Evolutionary conservation across 2,113 vertebrate species (phyloP).

Genomic region (Platycercus adscitus): DNA sequence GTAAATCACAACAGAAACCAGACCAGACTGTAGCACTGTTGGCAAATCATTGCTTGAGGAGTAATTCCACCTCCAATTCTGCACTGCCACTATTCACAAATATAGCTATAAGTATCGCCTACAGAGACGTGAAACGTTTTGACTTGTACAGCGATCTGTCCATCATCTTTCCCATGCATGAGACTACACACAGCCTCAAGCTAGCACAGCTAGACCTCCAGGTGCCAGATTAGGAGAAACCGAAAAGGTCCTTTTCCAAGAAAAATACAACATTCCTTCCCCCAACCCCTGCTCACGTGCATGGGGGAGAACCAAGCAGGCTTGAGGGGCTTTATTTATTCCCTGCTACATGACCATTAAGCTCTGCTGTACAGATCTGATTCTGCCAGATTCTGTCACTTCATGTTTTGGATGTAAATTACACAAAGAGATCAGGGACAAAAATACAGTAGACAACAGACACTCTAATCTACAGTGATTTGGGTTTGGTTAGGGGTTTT

Average conservation of each 20-base stretch:
- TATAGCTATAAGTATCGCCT: background rate
- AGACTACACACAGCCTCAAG: slow-evolving; percentile 46
- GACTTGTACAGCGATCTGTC: background rate
- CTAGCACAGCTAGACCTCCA: slow-evolving; percentile 65
- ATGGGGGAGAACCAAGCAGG: slow-evolving; percentile 34
- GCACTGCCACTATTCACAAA: slow-evolving; percentile 21
- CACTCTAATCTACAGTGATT: background rate
- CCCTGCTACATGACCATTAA: slow-evolving; percentile 37
- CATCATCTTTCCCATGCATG: slow-evolving; percentile 18
- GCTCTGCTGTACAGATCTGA: background rate
- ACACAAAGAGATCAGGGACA: background rate
- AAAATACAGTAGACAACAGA: slow-evolving; percentile 47
- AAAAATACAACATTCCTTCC: slow-evolving; percentile 54
- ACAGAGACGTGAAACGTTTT: background rate
- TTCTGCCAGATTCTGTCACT: slow-evolving; percentile 53
- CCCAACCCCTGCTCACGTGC: slow-evolving; percentile 16
- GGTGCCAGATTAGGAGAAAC: slow-evolving; percentile 61
- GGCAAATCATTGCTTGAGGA: slow-evolving; percentile 6
- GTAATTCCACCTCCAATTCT: background rate
- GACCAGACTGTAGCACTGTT: background rate
- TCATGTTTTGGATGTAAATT: slow-evolving; percentile 18
- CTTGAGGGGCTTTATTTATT: slow-evolving; percentile 51
- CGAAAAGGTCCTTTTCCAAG: slow-evolving; percentile 33
- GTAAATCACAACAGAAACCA: background rate
- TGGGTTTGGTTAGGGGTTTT: background rate